Evolutionary conservation across 2,888 invertebrate genomes (phyloP).

Genomic region (Rhimphoctona megacephalus): DNA sequence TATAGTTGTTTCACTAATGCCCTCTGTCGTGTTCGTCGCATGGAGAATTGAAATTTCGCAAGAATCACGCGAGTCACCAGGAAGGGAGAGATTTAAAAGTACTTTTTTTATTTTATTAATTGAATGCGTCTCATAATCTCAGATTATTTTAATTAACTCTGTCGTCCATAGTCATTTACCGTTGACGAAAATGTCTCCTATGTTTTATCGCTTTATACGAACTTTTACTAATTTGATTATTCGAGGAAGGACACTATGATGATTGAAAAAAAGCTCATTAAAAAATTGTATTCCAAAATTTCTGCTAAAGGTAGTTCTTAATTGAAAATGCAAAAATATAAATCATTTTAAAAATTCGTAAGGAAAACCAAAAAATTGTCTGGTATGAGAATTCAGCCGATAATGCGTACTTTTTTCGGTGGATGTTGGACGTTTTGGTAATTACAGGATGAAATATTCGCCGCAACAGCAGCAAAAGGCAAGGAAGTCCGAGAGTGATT

Average conservation of each 20-base stretch:
- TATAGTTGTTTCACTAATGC: conserved; percentile 3
- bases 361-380: background rate
- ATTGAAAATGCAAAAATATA: too few relatives aligned
- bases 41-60: conserved; percentile 27
- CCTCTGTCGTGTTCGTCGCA: conserved; percentile 18
- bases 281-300: too few relatives aligned
- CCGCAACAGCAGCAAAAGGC: conserved; percentile 83
- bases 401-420: too few relatives aligned
- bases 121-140: background rate
- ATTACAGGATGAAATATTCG: conserved; percentile 82
- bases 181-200: conserved; percentile 26
- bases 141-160: background rate
- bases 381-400: background rate
- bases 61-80: conserved; percentile 31
- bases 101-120: conserved; percentile 3
- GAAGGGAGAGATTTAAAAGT: conserved; percentile 42
- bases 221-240: background rate
- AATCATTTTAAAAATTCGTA: too few relatives aligned
- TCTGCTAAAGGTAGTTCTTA: too few relatives aligned
- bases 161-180: conserved; percentile 6
- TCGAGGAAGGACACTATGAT: too few relatives aligned
- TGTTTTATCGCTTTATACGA: background rate
- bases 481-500: conserved; percentile 83
- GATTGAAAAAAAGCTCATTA: background rate
- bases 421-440: background rate